phyloP scores from a whole-genome alignment of 2,113 vertebrate genomes.

The Lepus europaeus region DNA sequence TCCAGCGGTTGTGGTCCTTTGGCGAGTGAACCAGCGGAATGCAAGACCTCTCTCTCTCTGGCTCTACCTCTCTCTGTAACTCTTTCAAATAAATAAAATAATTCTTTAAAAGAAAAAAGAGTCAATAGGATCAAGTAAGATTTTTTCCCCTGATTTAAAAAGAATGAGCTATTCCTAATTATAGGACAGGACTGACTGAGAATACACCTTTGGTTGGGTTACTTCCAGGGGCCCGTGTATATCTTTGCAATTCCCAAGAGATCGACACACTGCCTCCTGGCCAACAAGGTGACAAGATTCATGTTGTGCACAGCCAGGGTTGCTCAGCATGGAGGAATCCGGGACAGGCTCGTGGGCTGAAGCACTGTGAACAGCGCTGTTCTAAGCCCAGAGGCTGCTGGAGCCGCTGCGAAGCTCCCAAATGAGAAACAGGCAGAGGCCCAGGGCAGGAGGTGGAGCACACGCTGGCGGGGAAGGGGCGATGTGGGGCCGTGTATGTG shows the following conservation, averaged over 20 bases:
- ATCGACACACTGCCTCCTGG: conserved; percentile 10
- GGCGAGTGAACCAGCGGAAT: no score
- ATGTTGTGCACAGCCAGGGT: neutral
- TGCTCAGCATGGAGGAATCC: conserved; percentile 60
- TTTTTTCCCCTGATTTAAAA: conserved; percentile 5
- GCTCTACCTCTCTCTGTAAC: no score
- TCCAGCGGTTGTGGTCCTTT: no score
- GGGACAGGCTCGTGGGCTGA: conserved; percentile 30
- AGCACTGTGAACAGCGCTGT: conserved; percentile 39
- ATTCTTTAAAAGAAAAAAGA: no score
- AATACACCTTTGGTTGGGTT: neutral
- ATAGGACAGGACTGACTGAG: neutral
- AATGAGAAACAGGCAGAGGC: neutral
- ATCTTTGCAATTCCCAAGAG: conserved; percentile 35
- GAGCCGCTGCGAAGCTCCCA: neutral
- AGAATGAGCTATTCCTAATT: conserved; percentile 18
- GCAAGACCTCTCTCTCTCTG: no score
- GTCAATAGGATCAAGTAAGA: no score
- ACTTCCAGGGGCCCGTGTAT: neutral
- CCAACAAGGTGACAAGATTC: conserved; percentile 45
- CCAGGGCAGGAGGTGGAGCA: neutral
- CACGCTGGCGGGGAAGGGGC: neutral
- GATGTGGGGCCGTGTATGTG: conserved; percentile 20
- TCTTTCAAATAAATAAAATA: no score
- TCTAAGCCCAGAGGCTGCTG: neutral